A percentile compares a stretch with the other conserved stretches of the same genome.
Evolutionary conservation across 2,888 invertebrate genomes (phyloP).

Genomic region (Synanthedon myopaeformis): DNA sequence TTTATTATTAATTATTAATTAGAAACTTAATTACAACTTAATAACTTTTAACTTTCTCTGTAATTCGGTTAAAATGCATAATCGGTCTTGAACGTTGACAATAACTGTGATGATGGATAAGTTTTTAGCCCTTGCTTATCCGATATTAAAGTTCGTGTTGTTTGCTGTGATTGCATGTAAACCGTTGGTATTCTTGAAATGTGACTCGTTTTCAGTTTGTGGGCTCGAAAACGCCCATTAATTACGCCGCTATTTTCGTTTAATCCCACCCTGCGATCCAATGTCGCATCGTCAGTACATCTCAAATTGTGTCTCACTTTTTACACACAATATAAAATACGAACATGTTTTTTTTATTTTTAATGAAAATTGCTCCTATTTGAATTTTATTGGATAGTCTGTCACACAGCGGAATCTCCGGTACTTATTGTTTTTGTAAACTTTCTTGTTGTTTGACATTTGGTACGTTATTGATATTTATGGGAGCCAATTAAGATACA

Average conservation of each 20-base stretch:
- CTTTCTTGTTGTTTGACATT: conserved; percentile 12
- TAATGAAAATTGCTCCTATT: conserved; percentile 7
- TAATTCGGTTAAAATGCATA: too few relatives aligned
- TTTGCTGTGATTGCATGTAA: conserved; percentile 8
- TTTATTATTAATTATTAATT: too few relatives aligned
- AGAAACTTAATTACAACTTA: too few relatives aligned
- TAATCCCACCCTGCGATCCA: conserved; percentile 53
- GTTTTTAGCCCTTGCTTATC: too few relatives aligned
- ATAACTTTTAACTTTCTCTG: too few relatives aligned
- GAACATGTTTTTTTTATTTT: conserved; percentile 3
- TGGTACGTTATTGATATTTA: conserved; percentile 12
- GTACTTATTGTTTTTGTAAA: conserved; percentile 12
- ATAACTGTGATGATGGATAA: too few relatives aligned
- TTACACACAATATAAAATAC: neutral
- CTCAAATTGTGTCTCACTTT: conserved; percentile 17
- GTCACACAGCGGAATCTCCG: conserved; percentile 10
- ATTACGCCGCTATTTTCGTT: conserved; percentile 58
- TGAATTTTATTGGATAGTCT: conserved; percentile 11
- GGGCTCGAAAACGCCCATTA: conserved; percentile 50
- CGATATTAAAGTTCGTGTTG: neutral
- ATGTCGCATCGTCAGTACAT: conserved; percentile 43
- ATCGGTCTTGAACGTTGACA: too few relatives aligned
- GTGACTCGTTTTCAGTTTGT: conserved; percentile 45
- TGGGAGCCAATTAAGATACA: conserved; percentile 8
- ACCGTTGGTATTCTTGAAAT: conserved; percentile 37